Conservation (phyloP, 2,797 vertebrate species). For the Halcyon badia region DNA sequence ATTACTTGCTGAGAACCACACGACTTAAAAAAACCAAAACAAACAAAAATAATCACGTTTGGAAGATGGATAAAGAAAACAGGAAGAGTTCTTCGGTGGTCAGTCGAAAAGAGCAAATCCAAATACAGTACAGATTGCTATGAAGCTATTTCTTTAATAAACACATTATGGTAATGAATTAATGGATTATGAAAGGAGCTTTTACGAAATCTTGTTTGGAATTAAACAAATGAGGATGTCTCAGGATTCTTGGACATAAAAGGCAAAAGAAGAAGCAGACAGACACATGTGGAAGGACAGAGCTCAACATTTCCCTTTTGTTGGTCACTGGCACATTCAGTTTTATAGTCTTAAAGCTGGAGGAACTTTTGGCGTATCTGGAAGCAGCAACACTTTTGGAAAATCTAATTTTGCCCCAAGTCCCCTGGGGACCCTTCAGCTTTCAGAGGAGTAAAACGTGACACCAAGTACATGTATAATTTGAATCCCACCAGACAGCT, state of each 20-base stretch:
- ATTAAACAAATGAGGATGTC: constrained; percentile 7
- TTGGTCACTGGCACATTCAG: not conserved
- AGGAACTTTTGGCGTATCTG: not conserved
- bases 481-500: not conserved
- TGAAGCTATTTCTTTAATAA: not conserved
- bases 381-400: not conserved
- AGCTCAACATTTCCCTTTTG: not conserved
- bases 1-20: constrained; percentile 36
- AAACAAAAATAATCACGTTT: constrained; percentile 27
- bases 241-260: constrained; percentile 24
- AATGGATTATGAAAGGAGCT: not conserved
- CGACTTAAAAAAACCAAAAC: not conserved
- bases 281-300: not conserved
- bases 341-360: not conserved
- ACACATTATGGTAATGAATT: not conserved
- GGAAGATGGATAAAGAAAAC: constrained; percentile 72
- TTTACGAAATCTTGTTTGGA: not conserved
- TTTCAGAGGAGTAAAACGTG: not conserved
- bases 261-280: constrained; percentile 1
- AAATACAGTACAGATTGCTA: not conserved
- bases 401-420: not conserved
- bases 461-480: not conserved
- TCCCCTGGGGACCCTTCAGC: not conserved
- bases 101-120: constrained; percentile 69
- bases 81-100: constrained; percentile 78